phyloP scores from a whole-genome alignment of 2,888 invertebrate genomes.

The Platycheirus rosarum region DNA sequence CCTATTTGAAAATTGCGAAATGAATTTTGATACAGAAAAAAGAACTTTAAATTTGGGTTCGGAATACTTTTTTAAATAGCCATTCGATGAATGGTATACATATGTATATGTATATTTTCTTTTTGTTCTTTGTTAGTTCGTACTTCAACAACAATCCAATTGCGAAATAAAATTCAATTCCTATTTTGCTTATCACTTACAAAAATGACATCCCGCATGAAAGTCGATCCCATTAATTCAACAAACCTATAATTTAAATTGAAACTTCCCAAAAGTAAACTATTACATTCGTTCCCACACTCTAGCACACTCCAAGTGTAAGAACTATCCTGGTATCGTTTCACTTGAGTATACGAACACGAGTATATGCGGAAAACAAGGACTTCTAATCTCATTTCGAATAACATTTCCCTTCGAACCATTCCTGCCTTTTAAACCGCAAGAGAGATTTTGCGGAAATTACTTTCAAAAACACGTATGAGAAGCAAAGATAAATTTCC shows the following conservation, averaged over 20 bases:
- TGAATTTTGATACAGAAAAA: too few relatives aligned
- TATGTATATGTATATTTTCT: too few relatives aligned
- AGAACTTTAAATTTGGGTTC: too few relatives aligned
- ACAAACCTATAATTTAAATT: conserved; percentile 71
- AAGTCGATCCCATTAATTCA: conserved; percentile 64
- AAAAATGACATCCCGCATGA: conserved; percentile 53
- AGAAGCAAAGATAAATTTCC: conserved; percentile 74
- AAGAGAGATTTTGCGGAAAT: conserved; percentile 74
- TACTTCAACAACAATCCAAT: too few relatives aligned
- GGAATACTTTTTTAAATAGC: too few relatives aligned
- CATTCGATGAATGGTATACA: too few relatives aligned
- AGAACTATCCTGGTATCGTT: conserved; percentile 45
- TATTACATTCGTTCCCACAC: conserved; percentile 50
- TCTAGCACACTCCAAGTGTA: conserved; percentile 8
- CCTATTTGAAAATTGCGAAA: too few relatives aligned
- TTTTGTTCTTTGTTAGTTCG: too few relatives aligned
- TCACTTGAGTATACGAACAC: conserved; percentile 30
- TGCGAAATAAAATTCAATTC: conserved; percentile 12
- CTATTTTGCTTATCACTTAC: conserved; percentile 41
- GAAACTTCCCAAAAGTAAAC: conserved; percentile 71
- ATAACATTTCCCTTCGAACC: conserved; percentile 58
- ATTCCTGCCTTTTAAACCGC: conserved; percentile 43
- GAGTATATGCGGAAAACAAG: conserved; percentile 60
- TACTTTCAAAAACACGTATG: conserved; percentile 75
- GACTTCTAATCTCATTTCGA: conserved; percentile 71